Evolutionary conservation across 2,797 vertebrate genomes (phyloP), one percentile per base, ranked within the genome.

Genomic region (Mycteria americana): DNA sequence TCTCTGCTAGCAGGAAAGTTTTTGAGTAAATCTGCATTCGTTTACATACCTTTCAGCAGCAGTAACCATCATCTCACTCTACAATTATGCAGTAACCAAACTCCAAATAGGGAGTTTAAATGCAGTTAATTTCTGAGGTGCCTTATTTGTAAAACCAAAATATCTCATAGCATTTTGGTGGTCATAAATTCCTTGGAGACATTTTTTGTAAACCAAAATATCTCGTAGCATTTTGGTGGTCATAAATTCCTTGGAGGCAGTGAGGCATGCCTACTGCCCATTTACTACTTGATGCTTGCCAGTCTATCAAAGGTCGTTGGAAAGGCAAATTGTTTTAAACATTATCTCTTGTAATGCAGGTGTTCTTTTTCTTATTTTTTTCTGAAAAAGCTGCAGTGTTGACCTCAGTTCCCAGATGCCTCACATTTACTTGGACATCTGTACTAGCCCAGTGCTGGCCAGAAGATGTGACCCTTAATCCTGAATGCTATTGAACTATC

Each of bases 401-500:
- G 33, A 72, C 13, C 16, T 56, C 11, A 33, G 24, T 67, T 75
- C 35, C 7, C 10, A 64, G 57, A 50, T 33, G 3, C 6, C 13
- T 54, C 11, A 30, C 7, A 35, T 39, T 28, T 45, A 21, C 28
- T 25, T 72, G 24, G 77, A 56, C 13, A 18, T 7, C n/a, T 48
- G 9, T 35, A 35, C 9, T 27, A 51, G 31, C 7, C 0, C 0
- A 65, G 19, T 18, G 23, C 12, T 87, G 6, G 6, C 56, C 35
- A 19, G 27, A 92, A 76, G 19, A 37, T 0, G 3, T 30, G 16
- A 48, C 3, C 11, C 8, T 80, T 77, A 62, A 54, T 74, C 23
- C 56, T 77, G 23, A 69, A 63, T 39, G 18, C 11, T 89, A n/a
- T 53, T 63, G 53, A 77, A 41, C 28, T 64, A 8, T 33, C 51